These are phyloP conservation scores for Diplosoma virens DNA, from an alignment of 23 tunicate genomes.

Conservation along the genomic window DNA sequence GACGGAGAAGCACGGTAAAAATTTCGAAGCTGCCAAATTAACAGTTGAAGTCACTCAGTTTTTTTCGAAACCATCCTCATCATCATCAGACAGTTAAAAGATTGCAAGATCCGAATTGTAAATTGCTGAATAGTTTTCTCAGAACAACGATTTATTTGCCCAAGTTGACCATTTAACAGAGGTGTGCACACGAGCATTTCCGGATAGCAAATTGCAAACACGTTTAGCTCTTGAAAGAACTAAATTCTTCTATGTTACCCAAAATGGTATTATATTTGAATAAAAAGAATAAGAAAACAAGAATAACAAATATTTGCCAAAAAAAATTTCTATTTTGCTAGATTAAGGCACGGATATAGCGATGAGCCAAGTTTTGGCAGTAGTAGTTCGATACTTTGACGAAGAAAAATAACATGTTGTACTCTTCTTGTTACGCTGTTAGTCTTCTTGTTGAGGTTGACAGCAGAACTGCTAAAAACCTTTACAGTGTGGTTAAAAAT, in stretches of 20 bases:
- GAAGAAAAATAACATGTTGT: background rate
- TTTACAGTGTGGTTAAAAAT: constrained; percentile 1
- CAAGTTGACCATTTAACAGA: constrained; percentile 10
- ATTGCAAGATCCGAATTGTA: constrained; percentile 19
- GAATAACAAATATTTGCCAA: background rate
- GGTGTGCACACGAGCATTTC: constrained; percentile 1
- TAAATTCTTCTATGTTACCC: constrained; percentile 6
- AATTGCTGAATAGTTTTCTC: constrained; percentile 5
- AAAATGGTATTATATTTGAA: constrained; percentile 6
- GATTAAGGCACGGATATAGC: constrained; percentile 15
- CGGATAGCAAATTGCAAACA: constrained; percentile 20
- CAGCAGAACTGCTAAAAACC: background rate
- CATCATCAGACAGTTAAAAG: too few species aligned
- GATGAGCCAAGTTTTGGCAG: constrained; percentile 16
- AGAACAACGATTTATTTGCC: constrained; percentile 3
- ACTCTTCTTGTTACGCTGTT: constrained; percentile 7
- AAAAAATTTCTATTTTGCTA: constrained; percentile 1
- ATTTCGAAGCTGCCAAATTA: too few species aligned
- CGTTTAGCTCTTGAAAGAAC: constrained; percentile 2
- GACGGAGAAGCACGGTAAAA: too few species aligned
- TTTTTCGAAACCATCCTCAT: too few species aligned
- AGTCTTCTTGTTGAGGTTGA: constrained; percentile 20
- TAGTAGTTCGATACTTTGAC: constrained; percentile 20
- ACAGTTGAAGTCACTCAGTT: too few species aligned
- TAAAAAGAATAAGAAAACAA: too few species aligned